A percentile compares a stretch with the other conserved stretches of the same genome.
These are phyloP conservation scores for Allacma fusca DNA, from an alignment of 2,888 invertebrate species.

Conservation along the genomic window DNA sequence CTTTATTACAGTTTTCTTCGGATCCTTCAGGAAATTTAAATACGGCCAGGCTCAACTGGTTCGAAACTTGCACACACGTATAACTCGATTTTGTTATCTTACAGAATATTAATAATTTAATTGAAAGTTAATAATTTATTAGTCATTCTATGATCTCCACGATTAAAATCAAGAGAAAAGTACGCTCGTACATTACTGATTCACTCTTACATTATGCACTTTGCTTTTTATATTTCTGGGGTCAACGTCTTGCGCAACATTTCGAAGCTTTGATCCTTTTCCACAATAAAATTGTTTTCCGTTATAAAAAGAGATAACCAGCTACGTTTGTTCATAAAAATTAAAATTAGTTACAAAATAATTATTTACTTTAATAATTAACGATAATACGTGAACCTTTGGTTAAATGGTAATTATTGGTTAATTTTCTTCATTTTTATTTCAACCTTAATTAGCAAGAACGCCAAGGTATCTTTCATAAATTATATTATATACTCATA, in stretches of 20 bases:
- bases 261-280: background rate
- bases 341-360: conserved; percentile 30
- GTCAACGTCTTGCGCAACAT: conserved; percentile 16
- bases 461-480: background rate
- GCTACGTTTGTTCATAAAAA: conserved; percentile 3
- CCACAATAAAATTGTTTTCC: background rate
- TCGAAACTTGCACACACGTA: background rate
- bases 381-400: conserved; percentile 31
- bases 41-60: conserved; percentile 30
- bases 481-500: too few species aligned
- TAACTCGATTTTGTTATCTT: background rate
- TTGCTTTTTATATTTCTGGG: background rate
- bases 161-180: background rate
- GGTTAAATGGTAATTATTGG: conserved; percentile 33
- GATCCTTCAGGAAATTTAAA: conserved; percentile 7
- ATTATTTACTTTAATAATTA: conserved; percentile 9
- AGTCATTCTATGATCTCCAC: conserved; percentile 18
- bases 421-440: conserved; percentile 21
- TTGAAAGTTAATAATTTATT: conserved; percentile 28
- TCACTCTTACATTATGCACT: background rate
- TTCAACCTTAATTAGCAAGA: background rate
- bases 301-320: conserved; percentile 13
- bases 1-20: conserved; percentile 28
- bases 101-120: conserved; percentile 14
- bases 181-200: conserved; percentile 6